Conservation (phyloP, 2,888 invertebrate genomes). For the Eupithecia subumbrata region DNA sequence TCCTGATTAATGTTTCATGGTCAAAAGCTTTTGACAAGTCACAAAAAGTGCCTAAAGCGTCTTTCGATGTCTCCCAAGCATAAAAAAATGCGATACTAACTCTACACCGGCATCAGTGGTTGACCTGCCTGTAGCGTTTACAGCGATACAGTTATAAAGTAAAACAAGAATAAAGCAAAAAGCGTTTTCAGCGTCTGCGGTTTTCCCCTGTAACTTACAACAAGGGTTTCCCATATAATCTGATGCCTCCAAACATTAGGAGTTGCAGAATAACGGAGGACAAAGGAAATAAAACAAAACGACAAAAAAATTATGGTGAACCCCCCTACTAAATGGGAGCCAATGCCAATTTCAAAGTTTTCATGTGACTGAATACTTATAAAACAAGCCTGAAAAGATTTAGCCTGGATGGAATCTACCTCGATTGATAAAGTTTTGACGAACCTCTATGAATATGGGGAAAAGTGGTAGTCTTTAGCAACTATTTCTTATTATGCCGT, state of each 20-base stretch:
- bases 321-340: not conserved
- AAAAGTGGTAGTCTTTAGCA: no score
- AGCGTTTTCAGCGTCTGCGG: not conserved
- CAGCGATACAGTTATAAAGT: no score
- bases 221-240: not conserved
- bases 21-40: no score
- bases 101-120: no score
- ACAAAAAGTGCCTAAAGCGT: no score
- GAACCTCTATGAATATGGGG: not conserved
- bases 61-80: no score
- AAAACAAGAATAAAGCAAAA: not conserved
- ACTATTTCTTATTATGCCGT: no score
- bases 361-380: not conserved
- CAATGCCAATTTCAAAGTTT: not conserved
- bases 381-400: not conserved
- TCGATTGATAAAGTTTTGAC: not conserved
- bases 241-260: not conserved
- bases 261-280: not conserved
- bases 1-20: no score
- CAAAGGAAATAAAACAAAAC: not conserved
- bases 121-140: no score
- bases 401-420: no score
- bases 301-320: not conserved
- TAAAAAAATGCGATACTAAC: no score
- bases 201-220: not conserved